Base-by-base conservation (phyloP, 2,797 vertebrate species). In the Pseudomugil tenellus region DNA sequence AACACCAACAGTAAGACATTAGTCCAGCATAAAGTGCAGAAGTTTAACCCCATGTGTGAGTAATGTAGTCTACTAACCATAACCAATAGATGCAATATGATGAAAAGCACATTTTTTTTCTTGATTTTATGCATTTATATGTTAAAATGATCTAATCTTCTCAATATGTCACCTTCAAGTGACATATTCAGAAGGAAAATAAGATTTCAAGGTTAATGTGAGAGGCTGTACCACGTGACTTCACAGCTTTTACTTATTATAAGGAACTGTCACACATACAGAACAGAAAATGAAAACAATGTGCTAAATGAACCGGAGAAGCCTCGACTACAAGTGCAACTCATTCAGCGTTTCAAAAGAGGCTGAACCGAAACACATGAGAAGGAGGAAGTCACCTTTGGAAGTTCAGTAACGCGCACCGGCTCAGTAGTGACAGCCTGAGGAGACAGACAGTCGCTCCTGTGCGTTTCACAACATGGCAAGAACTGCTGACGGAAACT, bases 381-480 rank as follows among this genome's bases (percentile, higher is more conserved):
- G 63, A 76, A 90, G 41, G 76, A 92, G 91, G 92, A 92, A 92
- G 90, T 93, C 75, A 87, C 83, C 79, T 85, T 63, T 61, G 34
- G n/a, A 26, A 70, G 63, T 71, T 78, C 3, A 63, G 74, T n/a
- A 8, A 26, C 71, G 59, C 67, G 43, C 77, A 58, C 66, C 72
- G 74, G 80, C 67, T 80, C n/a, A n/a, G 19, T 10, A 77, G 63
- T 80, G 75, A 68, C 59, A 60, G 65, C 57, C 53, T 34, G 41
- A 16, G 16, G 25, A 26, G 49, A 26, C 65, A 41, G 32, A 41
- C 75, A 46, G 77, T 56, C 49, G 59, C 46, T 31, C 57, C 23
- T 26, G 39, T 0, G 58, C 71, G 16, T 13, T 16, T 12, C 31
- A 48, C 51, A 83, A 74, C 19, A 94, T 94, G 93, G 65, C 84